Percentiles rank a stretch among this genome's conserved stretches.
These are phyloP conservation scores for Mythimna loreyi DNA, from an alignment of 2,888 invertebrate genomes.

Conservation along the genomic window DNA sequence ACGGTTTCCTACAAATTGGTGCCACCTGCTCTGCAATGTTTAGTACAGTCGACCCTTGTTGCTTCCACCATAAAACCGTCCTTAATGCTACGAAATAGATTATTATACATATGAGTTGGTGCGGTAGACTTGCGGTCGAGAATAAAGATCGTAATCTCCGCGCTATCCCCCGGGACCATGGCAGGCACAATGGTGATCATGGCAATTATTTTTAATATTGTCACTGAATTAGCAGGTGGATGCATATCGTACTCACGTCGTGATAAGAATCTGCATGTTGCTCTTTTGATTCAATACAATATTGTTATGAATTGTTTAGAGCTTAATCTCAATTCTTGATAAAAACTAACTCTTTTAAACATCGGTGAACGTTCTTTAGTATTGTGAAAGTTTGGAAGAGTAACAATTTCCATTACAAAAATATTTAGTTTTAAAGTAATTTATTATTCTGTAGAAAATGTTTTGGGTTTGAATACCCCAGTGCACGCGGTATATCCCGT, in stretches of 20 bases:
- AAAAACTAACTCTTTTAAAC: not conserved
- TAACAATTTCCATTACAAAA: not conserved
- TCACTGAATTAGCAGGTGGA: conserved; percentile 41
- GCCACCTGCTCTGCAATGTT: conserved; percentile 33
- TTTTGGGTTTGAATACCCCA: too few species aligned
- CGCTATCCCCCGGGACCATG: conserved; percentile 2
- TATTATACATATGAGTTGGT: not conserved
- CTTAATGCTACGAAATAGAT: not conserved
- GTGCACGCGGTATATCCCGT: not conserved
- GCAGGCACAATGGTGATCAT: conserved; percentile 11
- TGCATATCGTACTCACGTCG: conserved; percentile 3
- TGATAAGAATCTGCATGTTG: conserved; percentile 23
- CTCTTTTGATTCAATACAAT: not conserved
- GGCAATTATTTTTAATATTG: conserved; percentile 24
- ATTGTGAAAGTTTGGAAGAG: not conserved
- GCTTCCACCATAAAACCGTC: not conserved
- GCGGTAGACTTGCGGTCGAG: not conserved
- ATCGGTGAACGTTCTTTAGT: too few species aligned
- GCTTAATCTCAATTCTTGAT: not conserved
- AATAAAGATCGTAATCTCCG: conserved; percentile 24
- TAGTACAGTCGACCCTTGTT: not conserved
- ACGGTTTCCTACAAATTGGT: not conserved
- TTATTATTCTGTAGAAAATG: not conserved
- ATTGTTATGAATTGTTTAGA: not conserved
- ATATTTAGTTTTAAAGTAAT: too few species aligned